Evolutionary conservation across 2,113 vertebrate species (phyloP).

Genomic region (Ochotona princeps): DNA sequence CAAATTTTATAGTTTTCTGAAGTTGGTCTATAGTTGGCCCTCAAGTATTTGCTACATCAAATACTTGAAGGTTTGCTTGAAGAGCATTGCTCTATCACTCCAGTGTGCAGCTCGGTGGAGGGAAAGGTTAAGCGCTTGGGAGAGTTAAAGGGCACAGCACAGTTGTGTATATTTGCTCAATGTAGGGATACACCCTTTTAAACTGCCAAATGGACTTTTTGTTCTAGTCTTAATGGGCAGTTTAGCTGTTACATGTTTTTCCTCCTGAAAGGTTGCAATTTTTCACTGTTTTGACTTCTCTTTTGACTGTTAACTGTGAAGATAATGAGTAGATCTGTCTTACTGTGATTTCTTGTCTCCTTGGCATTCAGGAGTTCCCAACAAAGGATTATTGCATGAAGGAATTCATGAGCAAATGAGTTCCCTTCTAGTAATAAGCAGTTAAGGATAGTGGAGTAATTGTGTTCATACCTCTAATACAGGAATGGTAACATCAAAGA

Average conservation of each 20-base stretch:
- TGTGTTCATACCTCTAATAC: neutral
- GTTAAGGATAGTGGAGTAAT: neutral
- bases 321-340: neutral
- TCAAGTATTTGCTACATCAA: neutral
- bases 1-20: conserved; percentile 62
- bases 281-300: neutral
- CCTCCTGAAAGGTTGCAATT: neutral
- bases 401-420: neutral
- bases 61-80: neutral
- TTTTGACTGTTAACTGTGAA: neutral
- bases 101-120: neutral
- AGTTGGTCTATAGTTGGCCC: conserved; percentile 30
- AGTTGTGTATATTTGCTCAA: neutral
- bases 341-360: neutral
- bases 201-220: neutral
- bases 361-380: neutral
- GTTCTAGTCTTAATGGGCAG: neutral
- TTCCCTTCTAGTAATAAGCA: neutral
- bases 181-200: neutral
- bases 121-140: neutral
- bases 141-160: neutral
- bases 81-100: neutral
- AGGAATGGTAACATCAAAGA: neutral
- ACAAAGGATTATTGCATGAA: neutral
- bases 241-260: neutral